These are phyloP conservation scores for Rhinolophus sinicus DNA, from an alignment of 2,113 vertebrate genomes.

Conservation along the genomic window DNA sequence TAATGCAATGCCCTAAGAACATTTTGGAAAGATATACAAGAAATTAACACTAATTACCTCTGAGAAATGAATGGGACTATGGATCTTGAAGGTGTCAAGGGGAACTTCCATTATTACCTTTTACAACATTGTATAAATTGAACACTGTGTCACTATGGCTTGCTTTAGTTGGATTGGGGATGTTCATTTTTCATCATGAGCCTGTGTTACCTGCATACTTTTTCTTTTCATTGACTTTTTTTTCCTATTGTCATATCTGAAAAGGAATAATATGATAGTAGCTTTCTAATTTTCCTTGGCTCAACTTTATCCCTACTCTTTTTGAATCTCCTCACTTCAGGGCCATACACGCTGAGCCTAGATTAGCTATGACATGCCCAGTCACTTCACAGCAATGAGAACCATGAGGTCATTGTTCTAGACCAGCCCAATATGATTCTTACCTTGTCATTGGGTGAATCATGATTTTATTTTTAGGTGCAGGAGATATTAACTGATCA, in stretches of 20 bases:
- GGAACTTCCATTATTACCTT: neutral
- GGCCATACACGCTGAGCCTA: neutral
- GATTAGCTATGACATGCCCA: neutral
- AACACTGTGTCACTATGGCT: neutral
- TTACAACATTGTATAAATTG: neutral
- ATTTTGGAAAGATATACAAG: conserved; percentile 36
- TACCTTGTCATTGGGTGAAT: neutral
- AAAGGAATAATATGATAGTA: neutral
- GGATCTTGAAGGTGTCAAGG: neutral
- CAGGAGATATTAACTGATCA: neutral
- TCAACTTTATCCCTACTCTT: neutral
- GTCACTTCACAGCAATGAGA: neutral
- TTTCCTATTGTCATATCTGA: neutral
- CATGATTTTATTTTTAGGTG: neutral
- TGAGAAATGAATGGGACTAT: neutral
- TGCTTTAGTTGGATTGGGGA: neutral
- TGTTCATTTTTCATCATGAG: neutral
- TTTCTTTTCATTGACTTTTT: neutral
- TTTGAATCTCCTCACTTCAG: neutral
- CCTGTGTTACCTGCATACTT: neutral
- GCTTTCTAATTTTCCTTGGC: neutral
- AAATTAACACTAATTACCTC: conserved; percentile 38
- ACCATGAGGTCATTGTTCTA: neutral
- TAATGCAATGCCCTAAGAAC: conserved; percentile 20
- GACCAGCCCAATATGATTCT: neutral